Evolutionary conservation across 2,888 invertebrate species (phyloP), one percentile per base, ranked within the genome.

Genomic region (Uropetala carovei): DNA sequence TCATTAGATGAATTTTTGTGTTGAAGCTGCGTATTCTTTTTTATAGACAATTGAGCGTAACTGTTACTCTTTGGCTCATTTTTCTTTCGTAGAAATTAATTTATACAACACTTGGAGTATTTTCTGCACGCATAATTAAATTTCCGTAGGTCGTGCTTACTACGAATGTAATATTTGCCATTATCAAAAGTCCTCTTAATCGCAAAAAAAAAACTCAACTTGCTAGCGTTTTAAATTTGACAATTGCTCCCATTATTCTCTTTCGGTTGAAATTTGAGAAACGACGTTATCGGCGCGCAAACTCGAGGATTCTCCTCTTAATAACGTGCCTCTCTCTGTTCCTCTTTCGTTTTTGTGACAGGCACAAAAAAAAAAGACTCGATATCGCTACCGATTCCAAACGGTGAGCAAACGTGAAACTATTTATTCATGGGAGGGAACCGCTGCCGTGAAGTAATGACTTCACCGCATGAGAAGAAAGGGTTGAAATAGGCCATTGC

Each of bases 401-500:
- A 43, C 59, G 58, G 27, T n/a, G 57, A 85, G 22, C 85, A 30
- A 86, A 18, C 86, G 59, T 57, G 59, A 27, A 68, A 89, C 89
- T 64, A 89, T 68, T 64, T 89, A 89, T 89, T 89, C 89, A 89
- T 89, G 64, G 89, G n/a, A 89, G 60, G 30, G 59, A 86, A 13
- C 27, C 64, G n/a, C 30, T n/a, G 89, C 43, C 68, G 89, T 64
- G 43, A 64, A 64, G 68, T 89, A 64, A 89, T 64, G 89, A 89
- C 64, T 89, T 89, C 30, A 64, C 89, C 64, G 89, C 89, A 43
- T 43, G 64, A 43, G 60, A 86, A 89, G 89, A 43, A 83, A 83
- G 83, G 83, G 83, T 83, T 83, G 83, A 83, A 89, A 68, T 64
- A 68, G 64, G 89, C 64, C 89, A 68, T 89, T 89, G 89, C 89